A percentile compares a stretch with the other conserved stretches of the same genome.
phyloP scores from a whole-genome alignment of 1,140 invertebrate genomes.

The Calliopsis andreniformis region DNA sequence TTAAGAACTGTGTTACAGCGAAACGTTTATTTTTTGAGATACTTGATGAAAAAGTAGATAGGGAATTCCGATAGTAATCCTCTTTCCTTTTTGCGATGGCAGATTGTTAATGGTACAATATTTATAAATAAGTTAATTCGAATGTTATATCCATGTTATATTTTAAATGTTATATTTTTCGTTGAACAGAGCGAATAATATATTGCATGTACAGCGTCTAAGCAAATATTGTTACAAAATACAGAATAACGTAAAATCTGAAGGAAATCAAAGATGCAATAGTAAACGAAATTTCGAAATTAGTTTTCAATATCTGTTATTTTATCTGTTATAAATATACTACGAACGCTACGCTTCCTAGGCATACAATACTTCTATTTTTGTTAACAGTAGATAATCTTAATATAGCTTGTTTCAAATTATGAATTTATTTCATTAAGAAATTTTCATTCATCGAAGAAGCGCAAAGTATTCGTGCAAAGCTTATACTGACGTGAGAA shows the following conservation, averaged over 20 bases:
- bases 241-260: not conserved
- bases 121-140: not conserved
- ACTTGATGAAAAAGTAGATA: not conserved
- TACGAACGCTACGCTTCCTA: not conserved
- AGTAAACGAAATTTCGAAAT: not conserved
- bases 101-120: no score
- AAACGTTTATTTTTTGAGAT: not conserved
- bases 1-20: not conserved
- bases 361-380: not conserved
- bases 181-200: no score
- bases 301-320: not conserved
- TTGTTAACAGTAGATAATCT: not conserved
- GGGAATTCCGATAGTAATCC: not conserved
- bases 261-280: not conserved
- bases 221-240: not conserved
- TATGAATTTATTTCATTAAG: not conserved
- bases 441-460: not conserved
- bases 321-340: not conserved
- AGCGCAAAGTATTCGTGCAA: not conserved
- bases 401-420: not conserved
- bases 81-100: not conserved
- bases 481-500: not conserved
- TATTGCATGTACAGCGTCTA: no score
- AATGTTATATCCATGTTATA: not conserved
- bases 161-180: no score